phyloP scores from a whole-genome alignment of 2,797 vertebrate genomes.

The Mus spretus region DNA sequence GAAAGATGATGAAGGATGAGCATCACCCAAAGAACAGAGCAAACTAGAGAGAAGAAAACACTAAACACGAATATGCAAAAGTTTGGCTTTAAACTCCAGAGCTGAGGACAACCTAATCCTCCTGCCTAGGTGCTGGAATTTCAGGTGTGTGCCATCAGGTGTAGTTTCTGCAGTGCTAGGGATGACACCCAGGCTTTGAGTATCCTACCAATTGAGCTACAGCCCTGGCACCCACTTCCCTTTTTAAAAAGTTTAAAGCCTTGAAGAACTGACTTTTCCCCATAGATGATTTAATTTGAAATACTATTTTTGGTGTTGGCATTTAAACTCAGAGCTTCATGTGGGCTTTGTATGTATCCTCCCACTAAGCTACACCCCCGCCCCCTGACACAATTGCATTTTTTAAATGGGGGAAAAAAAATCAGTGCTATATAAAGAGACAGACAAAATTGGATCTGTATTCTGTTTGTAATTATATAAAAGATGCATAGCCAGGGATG shows the following conservation, averaged over 20 bases:
- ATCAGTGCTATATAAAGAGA: background rate
- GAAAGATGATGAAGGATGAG: background rate
- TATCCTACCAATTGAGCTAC: background rate
- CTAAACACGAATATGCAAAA: background rate
- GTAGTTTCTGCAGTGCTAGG: background rate
- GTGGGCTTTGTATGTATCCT: no score
- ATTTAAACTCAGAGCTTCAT: background rate
- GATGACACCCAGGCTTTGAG: background rate
- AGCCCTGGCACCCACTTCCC: no score
- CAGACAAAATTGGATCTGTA: background rate
- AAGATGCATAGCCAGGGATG: background rate
- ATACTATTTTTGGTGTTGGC: background rate
- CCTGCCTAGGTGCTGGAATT: background rate
- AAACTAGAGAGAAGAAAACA: background rate
- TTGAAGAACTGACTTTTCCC: background rate
- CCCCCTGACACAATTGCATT: background rate
- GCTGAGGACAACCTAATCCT: no score
- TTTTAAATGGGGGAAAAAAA: background rate
- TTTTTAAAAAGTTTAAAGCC: background rate
- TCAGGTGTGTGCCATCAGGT: background rate
- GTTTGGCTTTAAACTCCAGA: background rate
- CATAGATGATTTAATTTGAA: background rate
- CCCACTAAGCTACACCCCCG: background rate
- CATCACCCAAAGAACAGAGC: background rate
- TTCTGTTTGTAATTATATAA: slow-evolving; percentile 46